Base-by-base conservation (phyloP, 1,140 invertebrate genomes). In the Aphaenogaster ashmeadi region DNA sequence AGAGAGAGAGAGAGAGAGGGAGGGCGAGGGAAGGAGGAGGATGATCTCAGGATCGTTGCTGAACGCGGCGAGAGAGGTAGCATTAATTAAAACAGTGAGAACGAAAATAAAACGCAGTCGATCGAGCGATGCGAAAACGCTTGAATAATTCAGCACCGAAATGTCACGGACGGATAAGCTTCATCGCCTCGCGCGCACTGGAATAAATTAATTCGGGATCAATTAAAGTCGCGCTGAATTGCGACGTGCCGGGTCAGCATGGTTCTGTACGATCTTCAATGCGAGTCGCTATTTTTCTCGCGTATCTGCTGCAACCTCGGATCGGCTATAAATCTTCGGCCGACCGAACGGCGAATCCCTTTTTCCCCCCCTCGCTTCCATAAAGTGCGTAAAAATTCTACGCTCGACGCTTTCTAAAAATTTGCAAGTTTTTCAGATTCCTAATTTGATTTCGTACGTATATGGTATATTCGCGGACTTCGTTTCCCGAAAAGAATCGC, bases 151-250 rank as follows among this genome's bases (percentile, higher is more conserved):
- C 86, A 74, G 66, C 50, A 69, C 58, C 50, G 50, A 83, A 83
- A 66, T 77, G 47, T 79, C 62, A 88, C 38, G 83, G 81, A 60
- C 47, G 80, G 52, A 77, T 84, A 84, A 75, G 79, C 58, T 84
- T 75, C 60, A 77, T 72, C 80, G 71, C 56, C 38, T 85, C 71
- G 60, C 60, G 69, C 56, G 71, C 71, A 36, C 41, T 56, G 80
- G 86, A 84, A 87, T 87, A 87, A 88, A 88, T 88, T 88, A 88
- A 88, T 88, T 78, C 64, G 36, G 44, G 44, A 88, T 86, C 87
- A 86, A 88, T 88, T 86, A 86, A 85, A 86, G 77, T 62, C 38
- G 52, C 36, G 36, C 21, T 41, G 54, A 64, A 52, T 64, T 21
- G 71, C 60, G 50, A 60, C 50, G 64, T 33, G 21, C 64, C 60